Conservation (phyloP, 2,113 vertebrate genomes). For the Paedocypris sp. region DNA sequence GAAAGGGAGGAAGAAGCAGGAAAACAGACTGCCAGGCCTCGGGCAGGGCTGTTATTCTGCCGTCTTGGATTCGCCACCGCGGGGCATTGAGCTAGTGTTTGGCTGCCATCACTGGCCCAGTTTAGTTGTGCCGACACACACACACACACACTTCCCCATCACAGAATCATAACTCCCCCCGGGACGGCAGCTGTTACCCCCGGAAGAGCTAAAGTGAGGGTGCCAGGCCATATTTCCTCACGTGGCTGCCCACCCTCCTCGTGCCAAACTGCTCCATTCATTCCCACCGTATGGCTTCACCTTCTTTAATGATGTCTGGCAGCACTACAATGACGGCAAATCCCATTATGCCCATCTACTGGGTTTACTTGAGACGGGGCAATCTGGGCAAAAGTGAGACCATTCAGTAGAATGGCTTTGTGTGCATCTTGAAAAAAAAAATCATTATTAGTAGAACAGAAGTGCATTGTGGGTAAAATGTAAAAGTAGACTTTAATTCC, state of each 20-base stretch:
- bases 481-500: too few species aligned
- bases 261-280: slow-evolving; percentile 27
- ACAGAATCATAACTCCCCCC: slow-evolving; percentile 40
- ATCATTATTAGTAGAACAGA: too few species aligned
- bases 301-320: slow-evolving; percentile 40
- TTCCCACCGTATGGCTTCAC: slow-evolving; percentile 29
- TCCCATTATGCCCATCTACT: slow-evolving; percentile 50
- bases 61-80: slow-evolving; percentile 47
- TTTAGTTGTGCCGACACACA: slow-evolving; percentile 47
- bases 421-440: too few species aligned
- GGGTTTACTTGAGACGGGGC: slow-evolving; percentile 30
- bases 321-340: slow-evolving; percentile 31
- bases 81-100: slow-evolving; percentile 41
- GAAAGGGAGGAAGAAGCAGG: slow-evolving; percentile 34
- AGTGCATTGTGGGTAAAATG: too few species aligned
- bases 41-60: slow-evolving; percentile 41
- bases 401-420: too few species aligned
- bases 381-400: too few species aligned
- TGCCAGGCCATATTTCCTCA: slow-evolving; percentile 33
- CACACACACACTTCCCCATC: slow-evolving; percentile 31
- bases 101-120: slow-evolving; percentile 25
- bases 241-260: not conserved
- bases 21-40: slow-evolving; percentile 43
- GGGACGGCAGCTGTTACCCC: slow-evolving; percentile 47
- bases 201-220: slow-evolving; percentile 32